Base-by-base conservation (phyloP, 2,888 invertebrate genomes). In the Clistopyga incitator region DNA sequence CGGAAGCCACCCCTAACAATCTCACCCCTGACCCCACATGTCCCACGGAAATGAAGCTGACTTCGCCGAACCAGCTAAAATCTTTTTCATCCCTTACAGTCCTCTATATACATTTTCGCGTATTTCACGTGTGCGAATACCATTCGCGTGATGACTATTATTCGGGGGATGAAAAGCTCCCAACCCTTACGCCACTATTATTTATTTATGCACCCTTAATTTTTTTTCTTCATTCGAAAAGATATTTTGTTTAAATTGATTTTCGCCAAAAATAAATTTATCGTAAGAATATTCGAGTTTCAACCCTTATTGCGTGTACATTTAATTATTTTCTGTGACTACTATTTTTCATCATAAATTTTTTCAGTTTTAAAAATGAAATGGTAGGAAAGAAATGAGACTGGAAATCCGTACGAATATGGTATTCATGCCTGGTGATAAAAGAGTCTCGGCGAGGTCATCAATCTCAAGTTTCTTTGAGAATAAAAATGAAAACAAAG, bases 41-140 rank as follows among this genome's bases (percentile, higher is more conserved):
- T 18, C 15, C 42, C 25, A 15, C n/a, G 38, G 76, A 64, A 52
- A 52, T 54, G 34, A 76, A 64, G 38, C 3, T 56, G 45, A n/a
- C 34, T 59, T 11, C 52, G 8, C 47, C 47, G 29, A 18, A 11
- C 38, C 29, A 54, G 34, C 34, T 29, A 52, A 54, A 42, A 42
- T 50, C 20, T 15, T 25, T 42, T 42, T 29, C 61, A 18, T 71
- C 23, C 38, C n/a, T 23, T 38, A 2, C 25, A 47, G 15, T n/a
- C 6, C 25, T 38, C 54, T 18, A 10, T 20, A 34, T 64, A 38
- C 11, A 18, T 20, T 10, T 38, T 6, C 42, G 38, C 18, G 38
- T 20, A 42, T 64, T 64, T 64, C 10, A 34, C 61, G 18, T 18
- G 25, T 38, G 20, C 11, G 20, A 38, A 38, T 38, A 20, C 38